Conservation (phyloP, 2,888 invertebrate species). For the Zaprionus lineosus region DNA sequence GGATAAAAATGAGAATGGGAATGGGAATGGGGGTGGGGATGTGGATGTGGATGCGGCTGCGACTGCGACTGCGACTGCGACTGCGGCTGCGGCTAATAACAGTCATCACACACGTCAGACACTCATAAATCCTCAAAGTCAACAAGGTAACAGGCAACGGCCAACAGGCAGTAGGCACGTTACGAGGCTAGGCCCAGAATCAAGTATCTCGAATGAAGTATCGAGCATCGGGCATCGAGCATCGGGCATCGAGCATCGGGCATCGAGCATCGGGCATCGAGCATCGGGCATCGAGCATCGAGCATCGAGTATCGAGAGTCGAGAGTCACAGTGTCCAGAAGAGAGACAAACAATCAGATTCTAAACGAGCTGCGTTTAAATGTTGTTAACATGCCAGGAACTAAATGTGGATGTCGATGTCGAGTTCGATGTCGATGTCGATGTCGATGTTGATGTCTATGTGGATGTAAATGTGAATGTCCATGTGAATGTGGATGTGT, state of each 20-base stretch:
- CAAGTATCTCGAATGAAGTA: not conserved
- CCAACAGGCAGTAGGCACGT: conserved; percentile 14
- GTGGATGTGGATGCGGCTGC: no score
- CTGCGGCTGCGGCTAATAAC: conserved; percentile 76
- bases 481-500: not conserved
- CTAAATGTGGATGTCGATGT: conserved; percentile 11
- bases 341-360: conserved; percentile 56
- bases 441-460: not conserved
- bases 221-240: not conserved
- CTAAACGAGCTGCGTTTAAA: conserved; percentile 76
- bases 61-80: no score
- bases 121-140: conserved; percentile 78
- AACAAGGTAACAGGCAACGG: conserved; percentile 48
- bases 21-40: no score
- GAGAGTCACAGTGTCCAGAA: no score
- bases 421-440: no score
- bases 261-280: conserved; percentile 1
- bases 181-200: conserved; percentile 43
- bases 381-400: conserved; percentile 65
- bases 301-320: not conserved
- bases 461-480: not conserved
- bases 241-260: conserved; percentile 1
- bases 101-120: conserved; percentile 79
- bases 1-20: no score
- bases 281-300: not conserved